Percentiles rank a stretch among this genome's conserved stretches.
Evolutionary conservation across 2,113 vertebrate species (phyloP).

Genomic region (Prunella fulvescens): DNA sequence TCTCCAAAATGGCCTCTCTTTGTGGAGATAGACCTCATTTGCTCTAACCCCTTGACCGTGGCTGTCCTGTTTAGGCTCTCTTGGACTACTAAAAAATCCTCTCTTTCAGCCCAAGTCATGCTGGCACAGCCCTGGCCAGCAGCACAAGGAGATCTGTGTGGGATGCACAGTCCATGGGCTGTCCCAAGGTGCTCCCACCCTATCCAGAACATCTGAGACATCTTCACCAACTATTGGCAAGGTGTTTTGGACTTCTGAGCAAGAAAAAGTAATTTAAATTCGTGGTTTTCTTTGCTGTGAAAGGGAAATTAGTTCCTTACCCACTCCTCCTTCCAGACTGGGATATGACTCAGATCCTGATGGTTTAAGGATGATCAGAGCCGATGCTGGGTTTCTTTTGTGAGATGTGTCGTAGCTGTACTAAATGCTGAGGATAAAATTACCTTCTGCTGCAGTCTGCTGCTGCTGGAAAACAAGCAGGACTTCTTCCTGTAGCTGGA

Average conservation of each 20-base stretch:
- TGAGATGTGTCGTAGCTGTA: neutral
- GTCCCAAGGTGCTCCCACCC: neutral
- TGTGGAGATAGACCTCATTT: neutral
- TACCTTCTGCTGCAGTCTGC: neutral
- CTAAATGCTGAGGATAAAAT: constrained; percentile 20
- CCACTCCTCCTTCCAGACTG: neutral
- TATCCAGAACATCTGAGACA: neutral
- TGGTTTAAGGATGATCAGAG: neutral
- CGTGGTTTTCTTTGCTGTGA: neutral
- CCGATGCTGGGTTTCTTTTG: neutral
- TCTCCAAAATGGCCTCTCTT: neutral
- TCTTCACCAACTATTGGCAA: rapidly evolving
- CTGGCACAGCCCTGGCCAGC: rapidly evolving
- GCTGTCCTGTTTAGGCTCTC: neutral
- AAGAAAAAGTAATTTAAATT: neutral
- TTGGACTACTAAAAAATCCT: neutral
- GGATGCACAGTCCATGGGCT: neutral
- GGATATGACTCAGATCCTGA: neutral
- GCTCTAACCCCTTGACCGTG: neutral
- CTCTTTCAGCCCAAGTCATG: neutral
- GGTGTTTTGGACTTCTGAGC: neutral
- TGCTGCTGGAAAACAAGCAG: neutral
- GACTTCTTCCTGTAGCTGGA: neutral
- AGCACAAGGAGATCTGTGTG: neutral
- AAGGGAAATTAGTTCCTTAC: constrained; percentile 4